Conservation (phyloP, 2,888 invertebrate species). For the Nephrotoma appendiculata region DNA sequence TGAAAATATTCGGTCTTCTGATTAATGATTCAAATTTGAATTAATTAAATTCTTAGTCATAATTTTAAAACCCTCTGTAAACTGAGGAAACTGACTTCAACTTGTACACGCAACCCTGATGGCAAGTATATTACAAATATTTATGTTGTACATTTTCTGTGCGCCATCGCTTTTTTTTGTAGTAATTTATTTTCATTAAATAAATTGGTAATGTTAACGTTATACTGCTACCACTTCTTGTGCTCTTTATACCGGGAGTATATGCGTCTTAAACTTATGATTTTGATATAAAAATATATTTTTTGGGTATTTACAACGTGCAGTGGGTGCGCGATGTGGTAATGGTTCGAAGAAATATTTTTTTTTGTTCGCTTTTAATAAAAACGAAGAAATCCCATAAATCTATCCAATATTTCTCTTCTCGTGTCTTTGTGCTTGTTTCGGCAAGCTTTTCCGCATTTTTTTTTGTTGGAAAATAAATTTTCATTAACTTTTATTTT, state of each 20-base stretch:
- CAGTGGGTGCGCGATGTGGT: not conserved
- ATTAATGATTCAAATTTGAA: too few species aligned
- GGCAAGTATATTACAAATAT: too few species aligned
- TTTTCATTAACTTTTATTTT: not conserved
- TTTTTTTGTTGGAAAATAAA: not conserved
- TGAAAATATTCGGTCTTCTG: too few species aligned
- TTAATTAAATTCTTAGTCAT: too few species aligned
- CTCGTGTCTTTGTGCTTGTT: not conserved
- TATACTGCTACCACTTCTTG: not conserved
- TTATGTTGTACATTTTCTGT: too few species aligned
- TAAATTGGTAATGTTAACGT: not conserved
- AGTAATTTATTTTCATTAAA: not conserved
- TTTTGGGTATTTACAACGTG: not conserved
- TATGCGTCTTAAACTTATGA: not conserved
- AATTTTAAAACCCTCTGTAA: too few species aligned
- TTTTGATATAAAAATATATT: not conserved
- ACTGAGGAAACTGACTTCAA: too few species aligned
- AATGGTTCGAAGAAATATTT: not conserved
- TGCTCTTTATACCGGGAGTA: not conserved
- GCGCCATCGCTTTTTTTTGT: not conserved
- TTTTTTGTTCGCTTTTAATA: not conserved
- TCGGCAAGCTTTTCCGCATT: not conserved
- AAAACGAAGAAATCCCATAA: not conserved
- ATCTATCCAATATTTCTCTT: not conserved
- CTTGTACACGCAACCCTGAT: too few species aligned